These are phyloP conservation scores for Heloderma charlesbogerti DNA, from an alignment of 2,113 vertebrate species.

Conservation along the genomic window DNA sequence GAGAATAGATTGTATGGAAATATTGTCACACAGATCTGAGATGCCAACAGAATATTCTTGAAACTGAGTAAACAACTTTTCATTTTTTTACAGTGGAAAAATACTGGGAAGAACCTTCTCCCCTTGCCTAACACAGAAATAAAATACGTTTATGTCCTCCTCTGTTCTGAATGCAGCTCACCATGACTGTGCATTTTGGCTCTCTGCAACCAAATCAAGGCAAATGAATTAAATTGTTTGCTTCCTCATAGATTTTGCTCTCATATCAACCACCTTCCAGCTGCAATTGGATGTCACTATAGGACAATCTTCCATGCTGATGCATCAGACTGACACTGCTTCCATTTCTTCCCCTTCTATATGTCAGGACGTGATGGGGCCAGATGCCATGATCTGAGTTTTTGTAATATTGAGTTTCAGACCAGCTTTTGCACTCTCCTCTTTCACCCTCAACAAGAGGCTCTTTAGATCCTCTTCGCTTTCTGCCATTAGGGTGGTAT, in stretches of 20 bases:
- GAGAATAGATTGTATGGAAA: background rate
- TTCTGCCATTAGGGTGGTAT: too few relatives aligned
- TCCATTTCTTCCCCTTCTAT: too few relatives aligned
- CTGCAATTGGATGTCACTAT: background rate
- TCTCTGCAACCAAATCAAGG: accelerated
- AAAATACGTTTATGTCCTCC: background rate
- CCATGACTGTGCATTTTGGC: background rate
- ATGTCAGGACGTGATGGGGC: too few relatives aligned
- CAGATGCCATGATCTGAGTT: too few relatives aligned
- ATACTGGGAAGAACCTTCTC: background rate
- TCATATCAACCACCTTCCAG: constrained; percentile 18
- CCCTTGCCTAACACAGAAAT: background rate
- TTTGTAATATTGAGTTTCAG: too few relatives aligned
- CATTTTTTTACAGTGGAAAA: background rate
- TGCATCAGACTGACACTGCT: constrained; percentile 24
- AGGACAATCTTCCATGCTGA: background rate
- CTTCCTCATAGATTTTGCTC: constrained; percentile 21
- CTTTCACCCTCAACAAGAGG: too few relatives aligned
- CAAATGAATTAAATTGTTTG: background rate
- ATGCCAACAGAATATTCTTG: background rate
- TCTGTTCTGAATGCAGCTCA: constrained; percentile 17
- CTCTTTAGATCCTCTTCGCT: too few relatives aligned
- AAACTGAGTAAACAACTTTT: background rate
- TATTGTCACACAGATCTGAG: background rate
- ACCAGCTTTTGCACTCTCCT: too few relatives aligned